A percentile compares a stretch with the other conserved stretches of the same genome.
Evolutionary conservation across 2,888 invertebrate genomes (phyloP).

Genomic region (Diarsia brunnea): DNA sequence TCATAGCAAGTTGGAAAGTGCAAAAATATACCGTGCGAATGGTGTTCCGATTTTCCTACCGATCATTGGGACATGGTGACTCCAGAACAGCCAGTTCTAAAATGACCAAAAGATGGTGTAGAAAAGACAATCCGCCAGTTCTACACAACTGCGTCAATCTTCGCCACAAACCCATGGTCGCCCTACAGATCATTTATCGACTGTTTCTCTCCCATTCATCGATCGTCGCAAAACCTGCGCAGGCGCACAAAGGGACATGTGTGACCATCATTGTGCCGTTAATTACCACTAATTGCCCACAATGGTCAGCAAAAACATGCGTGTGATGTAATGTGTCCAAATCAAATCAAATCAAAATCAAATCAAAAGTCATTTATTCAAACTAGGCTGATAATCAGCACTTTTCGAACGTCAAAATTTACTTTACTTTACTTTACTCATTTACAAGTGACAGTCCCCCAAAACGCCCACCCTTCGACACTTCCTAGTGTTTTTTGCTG

Average conservation of each 20-base stretch:
- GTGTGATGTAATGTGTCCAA: constrained; percentile 46
- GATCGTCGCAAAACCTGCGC: constrained; percentile 47
- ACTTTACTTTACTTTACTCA: too few relatives aligned
- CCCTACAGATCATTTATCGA: constrained; percentile 34
- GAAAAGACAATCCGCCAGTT: neutral
- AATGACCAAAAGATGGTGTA: neutral
- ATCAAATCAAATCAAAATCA: too few relatives aligned
- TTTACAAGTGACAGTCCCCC: too few relatives aligned
- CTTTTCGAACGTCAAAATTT: too few relatives aligned
- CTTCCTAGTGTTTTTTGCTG: too few relatives aligned
- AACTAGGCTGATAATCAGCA: too few relatives aligned
- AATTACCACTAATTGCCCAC: constrained; percentile 51
- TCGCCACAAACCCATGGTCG: constrained; percentile 26
- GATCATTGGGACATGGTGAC: neutral
- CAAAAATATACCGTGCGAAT: neutral
- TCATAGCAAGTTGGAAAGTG: neutral
- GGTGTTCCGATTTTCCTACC: too few relatives aligned
- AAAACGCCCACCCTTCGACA: too few relatives aligned
- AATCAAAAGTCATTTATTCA: too few relatives aligned
- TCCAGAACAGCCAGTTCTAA: neutral
- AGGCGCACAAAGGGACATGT: constrained; percentile 54
- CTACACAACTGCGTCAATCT: neutral
- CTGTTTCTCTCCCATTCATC: constrained; percentile 61
- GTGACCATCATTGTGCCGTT: constrained; percentile 60
- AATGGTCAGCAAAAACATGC: constrained; percentile 57